These are phyloP conservation scores for Ceratina calcarata DNA, from an alignment of 1,140 invertebrate genomes.

Conservation along the genomic window DNA sequence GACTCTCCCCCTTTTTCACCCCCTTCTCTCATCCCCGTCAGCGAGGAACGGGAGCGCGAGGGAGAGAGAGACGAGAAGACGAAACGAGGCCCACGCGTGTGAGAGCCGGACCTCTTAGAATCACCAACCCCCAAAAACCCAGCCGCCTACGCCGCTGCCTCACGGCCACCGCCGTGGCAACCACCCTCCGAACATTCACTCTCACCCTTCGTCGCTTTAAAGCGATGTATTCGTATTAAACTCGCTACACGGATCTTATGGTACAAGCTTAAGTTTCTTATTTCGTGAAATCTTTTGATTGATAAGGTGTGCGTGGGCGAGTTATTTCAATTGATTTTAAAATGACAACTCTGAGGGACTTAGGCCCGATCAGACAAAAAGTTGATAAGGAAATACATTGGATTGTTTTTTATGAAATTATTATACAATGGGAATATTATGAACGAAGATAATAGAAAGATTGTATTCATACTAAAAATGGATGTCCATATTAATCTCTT, in stretches of 20 bases:
- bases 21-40: constrained; percentile 49
- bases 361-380: too few species aligned
- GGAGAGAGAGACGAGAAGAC: not conserved
- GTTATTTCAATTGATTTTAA: too few species aligned
- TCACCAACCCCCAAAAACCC: constrained; percentile 74
- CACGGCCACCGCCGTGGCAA: constrained; percentile 61
- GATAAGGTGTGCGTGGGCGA: too few species aligned
- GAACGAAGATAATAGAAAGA: too few species aligned
- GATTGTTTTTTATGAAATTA: too few species aligned
- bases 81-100: constrained; percentile 69
- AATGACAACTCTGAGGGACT: too few species aligned
- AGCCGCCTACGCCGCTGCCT: constrained; percentile 52
- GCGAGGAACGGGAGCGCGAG: constrained; percentile 5
- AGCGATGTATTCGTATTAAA: constrained; percentile 74
- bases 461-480: too few species aligned
- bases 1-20: constrained; percentile 47
- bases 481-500: too few species aligned
- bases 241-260: not conserved
- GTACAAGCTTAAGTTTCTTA: not conserved
- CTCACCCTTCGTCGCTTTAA: constrained; percentile 73
- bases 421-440: too few species aligned
- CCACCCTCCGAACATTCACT: constrained; percentile 70
- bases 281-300: too few species aligned
- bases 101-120: constrained; percentile 79
- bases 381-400: too few species aligned